Conservation (phyloP, 2,113 vertebrate species). For the Passer domesticus region DNA sequence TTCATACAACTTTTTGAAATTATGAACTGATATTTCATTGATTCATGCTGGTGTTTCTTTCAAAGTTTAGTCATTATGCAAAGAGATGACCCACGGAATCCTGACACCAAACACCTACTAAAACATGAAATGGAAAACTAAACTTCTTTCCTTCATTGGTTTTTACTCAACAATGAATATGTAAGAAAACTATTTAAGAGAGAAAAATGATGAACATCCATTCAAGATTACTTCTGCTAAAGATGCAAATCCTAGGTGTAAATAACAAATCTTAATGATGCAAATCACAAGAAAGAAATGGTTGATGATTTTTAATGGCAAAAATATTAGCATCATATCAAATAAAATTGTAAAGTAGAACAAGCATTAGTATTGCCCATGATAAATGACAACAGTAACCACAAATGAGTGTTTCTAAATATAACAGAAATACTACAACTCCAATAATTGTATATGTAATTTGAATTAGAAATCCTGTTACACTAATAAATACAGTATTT, state of each 20-base stretch:
- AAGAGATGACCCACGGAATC: neutral
- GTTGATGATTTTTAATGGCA: neutral
- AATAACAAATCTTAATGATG: neutral
- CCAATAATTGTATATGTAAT: neutral
- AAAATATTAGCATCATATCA: neutral
- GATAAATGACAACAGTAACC: neutral
- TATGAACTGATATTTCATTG: conserved; percentile 6
- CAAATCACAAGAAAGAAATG: neutral
- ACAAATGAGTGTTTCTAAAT: neutral
- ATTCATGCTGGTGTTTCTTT: conserved; percentile 7
- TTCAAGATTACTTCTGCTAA: neutral
- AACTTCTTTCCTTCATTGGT: neutral
- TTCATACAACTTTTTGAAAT: neutral
- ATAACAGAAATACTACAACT: neutral
- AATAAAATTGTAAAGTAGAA: neutral
- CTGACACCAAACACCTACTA: conserved; percentile 9
- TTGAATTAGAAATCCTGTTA: neutral
- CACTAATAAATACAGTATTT: neutral
- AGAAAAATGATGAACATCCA: neutral
- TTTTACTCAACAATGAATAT: neutral
- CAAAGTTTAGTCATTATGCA: neutral
- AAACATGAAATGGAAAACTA: neutral
- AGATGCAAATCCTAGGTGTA: neutral
- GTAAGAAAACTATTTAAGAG: neutral
- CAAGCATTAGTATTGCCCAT: neutral